These are phyloP conservation scores for Macaca mulatta DNA, from an alignment of 2,113 vertebrate genomes.

Conservation along the genomic window DNA sequence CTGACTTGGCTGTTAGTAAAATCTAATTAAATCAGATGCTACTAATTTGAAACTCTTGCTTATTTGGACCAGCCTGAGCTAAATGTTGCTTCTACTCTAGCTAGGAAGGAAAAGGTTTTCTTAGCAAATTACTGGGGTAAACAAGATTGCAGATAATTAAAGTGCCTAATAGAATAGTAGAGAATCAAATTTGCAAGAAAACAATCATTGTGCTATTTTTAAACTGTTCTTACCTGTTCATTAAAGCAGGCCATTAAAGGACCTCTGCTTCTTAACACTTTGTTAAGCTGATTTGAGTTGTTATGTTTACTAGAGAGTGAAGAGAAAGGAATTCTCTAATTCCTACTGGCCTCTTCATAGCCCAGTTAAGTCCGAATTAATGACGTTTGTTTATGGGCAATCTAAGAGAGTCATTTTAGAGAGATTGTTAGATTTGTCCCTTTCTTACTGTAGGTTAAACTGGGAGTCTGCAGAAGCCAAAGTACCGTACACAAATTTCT, in stretches of 20 bases:
- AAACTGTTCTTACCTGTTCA: constrained; percentile 72
- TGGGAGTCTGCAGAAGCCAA: neutral
- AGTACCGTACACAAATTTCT: neutral
- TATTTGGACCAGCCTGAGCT: constrained; percentile 57
- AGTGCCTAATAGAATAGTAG: constrained; percentile 64
- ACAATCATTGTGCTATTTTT: constrained; percentile 73
- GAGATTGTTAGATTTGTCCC: neutral
- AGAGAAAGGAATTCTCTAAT: constrained; percentile 38
- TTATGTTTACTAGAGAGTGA: constrained; percentile 17
- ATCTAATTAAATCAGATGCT: constrained; percentile 77
- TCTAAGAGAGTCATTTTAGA: neutral
- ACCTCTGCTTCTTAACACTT: constrained; percentile 46
- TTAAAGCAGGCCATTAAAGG: constrained; percentile 66
- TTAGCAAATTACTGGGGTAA: constrained; percentile 67
- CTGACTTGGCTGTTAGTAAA: constrained; percentile 66
- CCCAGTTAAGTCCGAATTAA: constrained; percentile 19
- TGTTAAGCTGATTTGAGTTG: constrained; percentile 47
- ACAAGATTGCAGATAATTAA: constrained; percentile 68
- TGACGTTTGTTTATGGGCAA: neutral
- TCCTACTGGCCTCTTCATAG: neutral
- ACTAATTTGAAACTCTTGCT: constrained; percentile 73
- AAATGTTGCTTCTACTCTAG: constrained; percentile 50
- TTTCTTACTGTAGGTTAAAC: constrained; percentile 1
- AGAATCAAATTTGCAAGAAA: constrained; percentile 72
- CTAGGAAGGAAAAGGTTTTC: constrained; percentile 64